Percentiles rank a stretch among this genome's conserved stretches.
Conservation (phyloP, 2,797 vertebrate species). For the Poecilia wingei region DNA sequence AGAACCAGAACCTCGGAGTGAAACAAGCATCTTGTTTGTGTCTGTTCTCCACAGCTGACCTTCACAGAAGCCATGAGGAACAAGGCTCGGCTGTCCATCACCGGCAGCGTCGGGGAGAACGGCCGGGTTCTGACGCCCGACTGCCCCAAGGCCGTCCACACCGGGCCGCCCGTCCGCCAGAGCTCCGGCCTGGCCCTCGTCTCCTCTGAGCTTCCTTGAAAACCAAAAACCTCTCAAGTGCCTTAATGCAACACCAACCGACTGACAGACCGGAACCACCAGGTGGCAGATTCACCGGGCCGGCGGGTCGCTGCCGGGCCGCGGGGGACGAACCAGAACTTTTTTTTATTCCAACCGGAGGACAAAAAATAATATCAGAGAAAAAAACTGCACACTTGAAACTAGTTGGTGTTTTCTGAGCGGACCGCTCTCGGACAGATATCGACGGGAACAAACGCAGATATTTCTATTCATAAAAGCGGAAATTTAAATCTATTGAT, state of each 20-base stretch:
- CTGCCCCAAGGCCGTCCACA: constrained; percentile 96
- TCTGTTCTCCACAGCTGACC: constrained; percentile 85
- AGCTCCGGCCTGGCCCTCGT: constrained; percentile 98
- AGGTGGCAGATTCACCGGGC: constrained; percentile 48
- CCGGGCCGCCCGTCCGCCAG: constrained; percentile 94
- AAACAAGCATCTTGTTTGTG: constrained; percentile 23
- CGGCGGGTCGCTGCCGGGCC: constrained; percentile 38
- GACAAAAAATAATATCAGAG: constrained; percentile 64
- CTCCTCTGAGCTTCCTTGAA: constrained; percentile 98
- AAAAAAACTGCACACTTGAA: constrained; percentile 79
- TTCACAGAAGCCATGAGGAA: constrained; percentile 99
- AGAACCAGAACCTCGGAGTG: constrained; percentile 6
- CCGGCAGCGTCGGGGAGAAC: constrained; percentile 97
- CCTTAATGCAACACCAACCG: constrained; percentile 82
- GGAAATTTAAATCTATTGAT: constrained; percentile 69
- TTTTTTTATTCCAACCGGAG: constrained; percentile 63
- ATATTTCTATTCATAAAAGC: constrained; percentile 67
- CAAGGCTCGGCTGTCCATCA: constrained; percentile 99
- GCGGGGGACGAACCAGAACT: constrained; percentile 11
- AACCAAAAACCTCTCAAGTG: constrained; percentile 97
- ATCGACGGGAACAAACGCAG: constrained; percentile 70
- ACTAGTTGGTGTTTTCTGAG: constrained; percentile 32
- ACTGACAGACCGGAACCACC: constrained; percentile 43
- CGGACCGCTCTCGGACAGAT: constrained; percentile 67
- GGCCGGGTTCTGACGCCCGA: constrained; percentile 96